Conservation (phyloP, 2,888 invertebrate genomes). For the Xiphydria camelus region DNA sequence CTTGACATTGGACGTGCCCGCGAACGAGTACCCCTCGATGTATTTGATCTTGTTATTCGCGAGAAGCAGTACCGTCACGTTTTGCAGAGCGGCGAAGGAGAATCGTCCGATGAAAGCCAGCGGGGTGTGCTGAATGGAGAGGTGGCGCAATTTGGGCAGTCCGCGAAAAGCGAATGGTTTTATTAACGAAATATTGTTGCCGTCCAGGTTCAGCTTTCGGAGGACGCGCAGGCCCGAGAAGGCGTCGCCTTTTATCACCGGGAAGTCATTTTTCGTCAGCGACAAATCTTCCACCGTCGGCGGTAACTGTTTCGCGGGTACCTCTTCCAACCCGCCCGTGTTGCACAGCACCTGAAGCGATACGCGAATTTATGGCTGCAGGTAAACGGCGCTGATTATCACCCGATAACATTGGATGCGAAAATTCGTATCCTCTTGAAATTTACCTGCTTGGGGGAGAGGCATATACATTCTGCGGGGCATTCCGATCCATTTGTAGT, state of each 20-base stretch:
- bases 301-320: slow-evolving; percentile 76
- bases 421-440: neutral
- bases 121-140: slow-evolving; percentile 86
- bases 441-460: slow-evolving; percentile 81
- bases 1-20: slow-evolving; percentile 82
- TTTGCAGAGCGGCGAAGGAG: slow-evolving; percentile 83
- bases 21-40: slow-evolving; percentile 79
- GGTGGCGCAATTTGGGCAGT: slow-evolving; percentile 73
- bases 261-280: slow-evolving; percentile 82
- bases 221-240: slow-evolving; percentile 80
- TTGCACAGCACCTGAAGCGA: slow-evolving; percentile 81
- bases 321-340: slow-evolving; percentile 79
- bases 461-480: slow-evolving; percentile 82
- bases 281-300: slow-evolving; percentile 82
- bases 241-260: slow-evolving; percentile 79
- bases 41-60: slow-evolving; percentile 73
- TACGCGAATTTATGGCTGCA: slow-evolving; percentile 12
- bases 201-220: slow-evolving; percentile 81
- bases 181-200: slow-evolving; percentile 83
- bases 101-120: slow-evolving; percentile 79
- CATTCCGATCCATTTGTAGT: slow-evolving; percentile 63
- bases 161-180: slow-evolving; percentile 87
- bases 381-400: too few species aligned
- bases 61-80: slow-evolving; percentile 72
- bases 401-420: too few species aligned